Evolutionary conservation across 2,113 vertebrate genomes (phyloP), one percentile per base, ranked within the genome.

Genomic region (Oncorhynchus mykiss): DNA sequence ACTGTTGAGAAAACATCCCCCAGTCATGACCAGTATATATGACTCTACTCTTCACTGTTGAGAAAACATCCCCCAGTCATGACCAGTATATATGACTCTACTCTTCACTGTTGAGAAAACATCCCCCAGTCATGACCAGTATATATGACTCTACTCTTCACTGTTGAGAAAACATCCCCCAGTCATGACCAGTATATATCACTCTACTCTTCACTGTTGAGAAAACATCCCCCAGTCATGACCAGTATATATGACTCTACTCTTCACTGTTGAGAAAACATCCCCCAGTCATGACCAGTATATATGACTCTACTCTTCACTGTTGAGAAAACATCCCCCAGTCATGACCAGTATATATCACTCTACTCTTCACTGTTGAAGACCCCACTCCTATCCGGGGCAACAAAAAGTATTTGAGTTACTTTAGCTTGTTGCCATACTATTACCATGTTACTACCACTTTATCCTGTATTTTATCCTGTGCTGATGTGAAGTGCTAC

Each of bases 311-410:
- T 12, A 25, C 22, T 25, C 20, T 18, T 12, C 18, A 84, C 72
- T 76, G 74, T 68, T 14, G 75, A 75, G 83, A 73, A 81, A 82
- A 85, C 78, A 85, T 76, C 82, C 79, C 79, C 67, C 13, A 20
- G 73, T 81, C 24, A 67, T 68, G 48, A 31, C 80, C 57, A 49
- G 24, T 75, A 64, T 85, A 68, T 34, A 18, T 68, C 20, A 25
- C 65, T 65, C 62, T 13, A 65, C 22, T 65, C n/a, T 20, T 12
- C 18, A 65, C 9, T 65, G 29, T 70, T 31, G 67, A 59, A 60
- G 72, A 64, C 22, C 67, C 34, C 31, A 1, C 59, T 22, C 62
- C 67, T 57, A 57, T 57, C 14, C 3, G 9, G 27, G 59, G 51
- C 12, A 54, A 54, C 34, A 62, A 24, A 20, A 62, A 1, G 59